phyloP scores from a whole-genome alignment of 2,797 vertebrate genomes.

The Lerista edwardsae region DNA sequence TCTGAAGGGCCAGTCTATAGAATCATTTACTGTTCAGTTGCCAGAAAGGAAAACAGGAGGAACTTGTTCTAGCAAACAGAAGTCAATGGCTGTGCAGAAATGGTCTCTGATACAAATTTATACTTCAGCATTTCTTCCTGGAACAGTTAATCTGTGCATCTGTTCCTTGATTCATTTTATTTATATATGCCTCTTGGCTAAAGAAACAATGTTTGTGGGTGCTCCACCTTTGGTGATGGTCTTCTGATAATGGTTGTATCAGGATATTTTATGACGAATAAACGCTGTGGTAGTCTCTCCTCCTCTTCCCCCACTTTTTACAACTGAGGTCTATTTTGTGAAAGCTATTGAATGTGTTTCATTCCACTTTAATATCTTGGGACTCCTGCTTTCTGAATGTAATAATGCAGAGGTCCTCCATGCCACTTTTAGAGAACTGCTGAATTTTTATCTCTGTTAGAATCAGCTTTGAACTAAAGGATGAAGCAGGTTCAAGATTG shows the following conservation, averaged over 20 bases:
- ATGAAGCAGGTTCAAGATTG: neutral
- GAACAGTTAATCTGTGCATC: neutral
- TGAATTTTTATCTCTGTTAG: no score
- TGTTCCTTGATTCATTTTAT: constrained; percentile 3
- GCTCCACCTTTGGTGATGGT: neutral
- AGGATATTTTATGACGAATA: neutral
- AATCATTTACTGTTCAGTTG: constrained; percentile 23
- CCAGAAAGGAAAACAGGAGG: neutral
- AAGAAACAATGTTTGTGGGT: neutral
- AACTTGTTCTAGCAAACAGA: neutral
- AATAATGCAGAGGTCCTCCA: neutral
- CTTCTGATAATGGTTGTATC: neutral
- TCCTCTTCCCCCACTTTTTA: neutral
- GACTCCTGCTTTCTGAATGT: neutral
- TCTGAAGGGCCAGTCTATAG: constrained; percentile 8
- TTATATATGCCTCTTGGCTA: neutral
- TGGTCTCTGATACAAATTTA: neutral
- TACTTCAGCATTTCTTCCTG: neutral
- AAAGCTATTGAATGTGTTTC: no score
- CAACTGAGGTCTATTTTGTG: neutral
- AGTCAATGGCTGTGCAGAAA: neutral
- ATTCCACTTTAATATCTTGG: neutral
- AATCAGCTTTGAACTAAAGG: no score
- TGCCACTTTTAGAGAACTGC: neutral
- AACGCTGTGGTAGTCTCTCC: no score